These are phyloP conservation scores for Clarias magur DNA, from an alignment of 2,113 vertebrate genomes.

Conservation along the genomic window DNA sequence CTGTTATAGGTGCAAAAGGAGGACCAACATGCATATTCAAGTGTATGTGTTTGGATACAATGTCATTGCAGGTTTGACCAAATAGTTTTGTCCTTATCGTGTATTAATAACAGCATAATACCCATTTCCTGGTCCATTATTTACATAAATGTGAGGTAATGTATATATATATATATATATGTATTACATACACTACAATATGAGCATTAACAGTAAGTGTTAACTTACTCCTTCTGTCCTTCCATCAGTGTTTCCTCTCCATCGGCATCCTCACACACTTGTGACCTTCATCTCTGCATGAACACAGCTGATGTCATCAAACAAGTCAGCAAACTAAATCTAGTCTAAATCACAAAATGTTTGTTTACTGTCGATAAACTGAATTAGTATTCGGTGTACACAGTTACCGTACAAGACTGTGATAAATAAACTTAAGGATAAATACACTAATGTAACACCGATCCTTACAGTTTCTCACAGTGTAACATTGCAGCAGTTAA, in stretches of 20 bases:
- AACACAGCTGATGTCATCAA: not conserved
- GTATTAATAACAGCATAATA: not conserved
- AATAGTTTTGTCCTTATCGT: too few species aligned
- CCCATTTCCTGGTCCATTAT: not conserved
- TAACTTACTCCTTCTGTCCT: slow-evolving; percentile 65
- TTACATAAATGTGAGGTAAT: not conserved
- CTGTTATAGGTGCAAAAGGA: too few species aligned
- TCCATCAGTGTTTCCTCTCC: slow-evolving; percentile 60
- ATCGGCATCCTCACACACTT: slow-evolving; percentile 10
- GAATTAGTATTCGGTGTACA: not conserved
- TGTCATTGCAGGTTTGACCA: too few species aligned
- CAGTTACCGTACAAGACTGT: too few species aligned
- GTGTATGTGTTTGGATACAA: too few species aligned
- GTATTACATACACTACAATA: too few species aligned
- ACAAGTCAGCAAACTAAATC: not conserved
- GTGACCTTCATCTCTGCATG: not conserved
- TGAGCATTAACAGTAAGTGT: not conserved
- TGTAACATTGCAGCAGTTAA: not conserved
- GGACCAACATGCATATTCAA: too few species aligned
- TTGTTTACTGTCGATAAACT: not conserved
- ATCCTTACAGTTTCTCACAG: not conserved
- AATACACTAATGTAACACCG: not conserved
- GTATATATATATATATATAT: not conserved
- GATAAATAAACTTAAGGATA: not conserved
- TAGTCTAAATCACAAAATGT: not conserved